Evolutionary conservation across 2,797 vertebrate species (phyloP).

Genomic region (Melanotaenia boesemani): DNA sequence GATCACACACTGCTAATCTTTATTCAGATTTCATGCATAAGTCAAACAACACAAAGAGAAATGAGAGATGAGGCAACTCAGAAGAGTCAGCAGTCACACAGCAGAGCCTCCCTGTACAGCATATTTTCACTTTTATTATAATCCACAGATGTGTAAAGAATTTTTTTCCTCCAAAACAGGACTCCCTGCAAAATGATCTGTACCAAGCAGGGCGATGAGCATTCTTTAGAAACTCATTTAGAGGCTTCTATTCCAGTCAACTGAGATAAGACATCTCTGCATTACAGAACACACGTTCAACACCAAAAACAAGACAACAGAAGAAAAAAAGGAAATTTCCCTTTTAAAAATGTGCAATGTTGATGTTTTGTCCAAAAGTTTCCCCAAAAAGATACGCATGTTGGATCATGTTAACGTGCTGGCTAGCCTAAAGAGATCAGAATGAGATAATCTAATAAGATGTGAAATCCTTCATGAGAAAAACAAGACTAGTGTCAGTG

Average conservation of each 20-base stretch:
- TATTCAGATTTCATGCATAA: slow-evolving; percentile 90
- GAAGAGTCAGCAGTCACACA: slow-evolving; percentile 74
- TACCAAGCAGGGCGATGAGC: slow-evolving; percentile 34
- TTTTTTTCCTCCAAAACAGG: slow-evolving; percentile 40
- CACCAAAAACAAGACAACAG: slow-evolving; percentile 48
- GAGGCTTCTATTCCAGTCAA: slow-evolving; percentile 21
- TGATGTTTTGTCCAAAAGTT: slow-evolving; percentile 38
- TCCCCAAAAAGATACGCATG: not conserved
- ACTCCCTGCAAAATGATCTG: slow-evolving; percentile 18
- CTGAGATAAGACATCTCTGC: slow-evolving; percentile 30
- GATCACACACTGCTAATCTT: slow-evolving; percentile 80
- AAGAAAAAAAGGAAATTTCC: slow-evolving; percentile 28
- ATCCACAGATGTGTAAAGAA: slow-evolving; percentile 49
- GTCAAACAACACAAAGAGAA: slow-evolving; percentile 83
- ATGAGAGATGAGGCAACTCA: slow-evolving; percentile 69
- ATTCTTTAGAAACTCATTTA: slow-evolving; percentile 27
- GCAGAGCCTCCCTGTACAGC: slow-evolving; percentile 54
- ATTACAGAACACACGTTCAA: slow-evolving; percentile 44
- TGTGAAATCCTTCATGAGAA: slow-evolving; percentile 37
- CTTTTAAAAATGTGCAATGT: slow-evolving; percentile 62
- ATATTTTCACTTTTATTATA: slow-evolving; percentile 16
- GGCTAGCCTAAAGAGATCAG: slow-evolving; percentile 14
- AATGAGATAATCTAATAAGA: slow-evolving; percentile 6
- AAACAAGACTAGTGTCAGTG: slow-evolving; percentile 18
- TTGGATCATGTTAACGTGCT: slow-evolving; percentile 17